Conservation (phyloP, 2,797 vertebrate species). For the Synanceia verrucosa region DNA sequence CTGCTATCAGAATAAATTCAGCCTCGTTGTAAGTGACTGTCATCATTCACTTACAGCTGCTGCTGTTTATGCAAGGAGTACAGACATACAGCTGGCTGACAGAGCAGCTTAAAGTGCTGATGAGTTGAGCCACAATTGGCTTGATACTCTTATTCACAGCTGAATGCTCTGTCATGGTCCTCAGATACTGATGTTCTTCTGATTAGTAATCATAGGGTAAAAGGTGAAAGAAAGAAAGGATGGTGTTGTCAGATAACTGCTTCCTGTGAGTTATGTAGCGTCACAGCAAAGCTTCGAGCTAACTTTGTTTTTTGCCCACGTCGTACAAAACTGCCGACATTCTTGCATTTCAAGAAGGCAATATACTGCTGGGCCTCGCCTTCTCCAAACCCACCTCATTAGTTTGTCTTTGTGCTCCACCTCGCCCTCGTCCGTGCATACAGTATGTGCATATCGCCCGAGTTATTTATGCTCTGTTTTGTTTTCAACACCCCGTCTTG, state of each 20-base stretch:
- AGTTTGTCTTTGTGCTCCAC: slow-evolving; percentile 34
- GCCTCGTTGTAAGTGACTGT: slow-evolving; percentile 66
- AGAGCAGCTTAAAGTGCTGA: slow-evolving; percentile 30
- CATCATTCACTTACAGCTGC: slow-evolving; percentile 60
- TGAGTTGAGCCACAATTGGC: slow-evolving; percentile 11
- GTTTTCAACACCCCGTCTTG: slow-evolving; percentile 75
- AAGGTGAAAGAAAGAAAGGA: too few relatives aligned
- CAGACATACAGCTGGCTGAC: slow-evolving; percentile 60
- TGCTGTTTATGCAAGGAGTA: slow-evolving; percentile 53
- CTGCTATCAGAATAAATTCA: slow-evolving; percentile 27
- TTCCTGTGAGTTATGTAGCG: slow-evolving; percentile 25
- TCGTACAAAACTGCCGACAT: slow-evolving; percentile 39
- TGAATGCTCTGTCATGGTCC: neutral
- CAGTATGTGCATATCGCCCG: slow-evolving; percentile 69
- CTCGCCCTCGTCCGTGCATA: slow-evolving; percentile 47
- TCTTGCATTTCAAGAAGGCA: slow-evolving; percentile 60
- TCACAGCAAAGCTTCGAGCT: slow-evolving; percentile 16
- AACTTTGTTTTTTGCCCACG: slow-evolving; percentile 18
- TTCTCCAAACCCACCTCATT: slow-evolving; percentile 56
- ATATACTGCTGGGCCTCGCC: slow-evolving; percentile 30
- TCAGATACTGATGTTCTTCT: neutral
- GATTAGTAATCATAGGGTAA: neutral
- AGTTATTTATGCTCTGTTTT: slow-evolving; percentile 75
- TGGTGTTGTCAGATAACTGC: too few relatives aligned
- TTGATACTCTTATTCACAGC: slow-evolving; percentile 3